Conservation (phyloP, 2,797 vertebrate species). For the Urophycis tenuis region DNA sequence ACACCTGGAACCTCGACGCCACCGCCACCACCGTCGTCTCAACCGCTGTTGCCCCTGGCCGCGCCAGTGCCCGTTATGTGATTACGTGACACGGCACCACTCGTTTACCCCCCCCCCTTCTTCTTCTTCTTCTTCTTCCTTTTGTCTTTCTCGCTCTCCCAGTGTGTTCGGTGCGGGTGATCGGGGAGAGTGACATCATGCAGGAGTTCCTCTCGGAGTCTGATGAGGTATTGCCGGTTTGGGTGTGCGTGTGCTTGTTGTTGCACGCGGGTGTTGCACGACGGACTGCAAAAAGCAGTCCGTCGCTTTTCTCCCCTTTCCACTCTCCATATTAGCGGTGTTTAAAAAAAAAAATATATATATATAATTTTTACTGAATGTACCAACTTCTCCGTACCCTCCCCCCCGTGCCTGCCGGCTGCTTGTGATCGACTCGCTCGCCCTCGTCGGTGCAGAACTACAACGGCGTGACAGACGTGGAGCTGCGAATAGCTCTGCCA, state of each 20-base stretch:
- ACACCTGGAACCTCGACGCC: too few species aligned
- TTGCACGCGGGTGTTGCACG: neutral
- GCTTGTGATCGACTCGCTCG: neutral
- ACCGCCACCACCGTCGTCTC: too few species aligned
- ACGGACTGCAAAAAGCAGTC: too few species aligned
- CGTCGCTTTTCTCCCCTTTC: neutral
- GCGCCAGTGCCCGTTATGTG: too few species aligned
- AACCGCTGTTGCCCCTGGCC: too few species aligned
- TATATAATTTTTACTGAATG: neutral
- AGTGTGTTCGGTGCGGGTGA: conserved; percentile 93
- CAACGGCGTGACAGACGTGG: conserved; percentile 91
- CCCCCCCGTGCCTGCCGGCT: neutral
- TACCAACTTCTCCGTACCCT: neutral
- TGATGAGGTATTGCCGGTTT: conserved; percentile 78
- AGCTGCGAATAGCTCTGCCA: conserved; percentile 87
- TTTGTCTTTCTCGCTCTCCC: conserved; percentile 7
- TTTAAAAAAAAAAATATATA: too few species aligned
- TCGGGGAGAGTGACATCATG: conserved; percentile 97
- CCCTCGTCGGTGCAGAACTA: conserved; percentile 74
- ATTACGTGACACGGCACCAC: too few species aligned
- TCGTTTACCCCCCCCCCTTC: conserved; percentile 9
- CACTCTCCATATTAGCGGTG: neutral
- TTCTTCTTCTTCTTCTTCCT: conserved; percentile 10
- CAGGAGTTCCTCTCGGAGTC: conserved; percentile 97
- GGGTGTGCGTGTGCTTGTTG: neutral